Evolutionary conservation across 2,888 invertebrate species (phyloP), one percentile per base, ranked within the genome.

Genomic region (Myopa testacea): DNA sequence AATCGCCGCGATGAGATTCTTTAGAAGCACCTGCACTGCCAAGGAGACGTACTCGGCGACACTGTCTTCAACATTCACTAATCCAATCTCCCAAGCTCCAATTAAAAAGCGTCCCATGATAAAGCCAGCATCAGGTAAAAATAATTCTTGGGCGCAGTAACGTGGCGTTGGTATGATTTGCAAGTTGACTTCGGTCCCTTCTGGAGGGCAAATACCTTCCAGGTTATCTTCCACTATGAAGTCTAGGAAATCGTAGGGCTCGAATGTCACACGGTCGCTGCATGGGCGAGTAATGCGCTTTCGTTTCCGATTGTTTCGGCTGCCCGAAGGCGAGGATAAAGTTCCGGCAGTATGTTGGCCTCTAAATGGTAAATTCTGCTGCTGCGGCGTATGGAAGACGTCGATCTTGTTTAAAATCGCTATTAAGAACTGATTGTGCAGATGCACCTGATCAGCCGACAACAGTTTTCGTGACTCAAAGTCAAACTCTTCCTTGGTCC

Each of bases 21-120:
- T 96, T 1, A 97, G 91, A 84, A 96, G 94, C 80, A 93, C 92
- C 88, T 94, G 93, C 1, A 96, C 94, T 2, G 96, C 95, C 67
- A 93, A 92, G 60, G 95, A 93, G 71, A 97, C 92, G n/a, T 95
- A 91, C 80, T 95, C 94, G 0, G 96, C 95, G 5, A 96, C 95
- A 80, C 92, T 93, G 84, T 96, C 95, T 80, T 96, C 95, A 4
- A 95, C 95, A 8, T 95, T 95, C 82, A 96, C 94, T 63, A 98
- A 91, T 0, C 96, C 96, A 71, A 93, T 92, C 85, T 97, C 96
- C 97, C 97, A 97, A 7, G 96, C 96, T 5, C 95, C 94, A 12
- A 97, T 91, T 88, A 96, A 92, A 83, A 97, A 93, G 78, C 96
- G 91, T 0, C 96, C 95, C 80, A 95, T 92, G 6, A 97, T 93